These are phyloP conservation scores for Carassius gibelio DNA, from an alignment of 2,113 vertebrate genomes.

Conservation along the genomic window DNA sequence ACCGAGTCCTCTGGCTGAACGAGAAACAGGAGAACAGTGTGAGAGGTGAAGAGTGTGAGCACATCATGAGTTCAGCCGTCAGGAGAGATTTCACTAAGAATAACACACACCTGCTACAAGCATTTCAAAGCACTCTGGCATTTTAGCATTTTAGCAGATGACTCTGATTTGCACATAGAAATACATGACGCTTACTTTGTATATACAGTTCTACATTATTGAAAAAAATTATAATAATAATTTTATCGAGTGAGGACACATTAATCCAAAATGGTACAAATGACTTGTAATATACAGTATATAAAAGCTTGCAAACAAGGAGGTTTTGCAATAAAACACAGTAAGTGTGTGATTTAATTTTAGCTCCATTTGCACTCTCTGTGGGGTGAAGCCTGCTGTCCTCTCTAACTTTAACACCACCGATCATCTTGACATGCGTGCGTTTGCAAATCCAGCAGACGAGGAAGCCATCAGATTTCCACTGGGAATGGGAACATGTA, in stretches of 20 bases:
- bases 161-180: background rate
- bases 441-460: slow-evolving; percentile 11
- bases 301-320: background rate
- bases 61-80: background rate
- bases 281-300: too few relatives aligned
- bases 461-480: background rate
- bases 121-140: background rate
- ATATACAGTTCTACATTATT: background rate
- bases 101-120: background rate
- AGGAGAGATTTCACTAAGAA: background rate
- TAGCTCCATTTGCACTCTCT: background rate
- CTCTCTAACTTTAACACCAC: background rate
- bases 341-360: background rate
- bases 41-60: slow-evolving; percentile 9
- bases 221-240: too few relatives aligned
- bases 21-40: slow-evolving; percentile 13
- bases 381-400: background rate
- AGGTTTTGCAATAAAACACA: background rate
- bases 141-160: background rate
- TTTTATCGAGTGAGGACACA: too few relatives aligned
- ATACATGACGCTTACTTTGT: background rate
- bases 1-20: slow-evolving; percentile 6
- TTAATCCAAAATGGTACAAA: too few relatives aligned
- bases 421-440: background rate
- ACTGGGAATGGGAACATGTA: background rate